A percentile compares a stretch with the other conserved stretches of the same genome.
Conservation (phyloP, 2,888 invertebrate species). For the Agrochola lychnidis region DNA sequence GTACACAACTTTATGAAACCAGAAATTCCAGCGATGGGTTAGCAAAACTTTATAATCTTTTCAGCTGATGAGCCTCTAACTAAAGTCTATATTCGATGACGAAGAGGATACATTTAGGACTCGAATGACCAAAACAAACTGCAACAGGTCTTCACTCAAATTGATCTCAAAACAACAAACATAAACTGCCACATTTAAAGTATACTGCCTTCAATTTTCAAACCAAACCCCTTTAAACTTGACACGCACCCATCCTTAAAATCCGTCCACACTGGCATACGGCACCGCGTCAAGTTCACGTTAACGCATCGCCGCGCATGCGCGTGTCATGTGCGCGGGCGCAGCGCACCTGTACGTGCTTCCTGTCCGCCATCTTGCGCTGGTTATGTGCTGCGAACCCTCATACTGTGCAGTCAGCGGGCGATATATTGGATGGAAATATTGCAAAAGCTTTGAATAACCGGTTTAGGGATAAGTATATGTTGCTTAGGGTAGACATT, state of each 20-base stretch:
- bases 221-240: slow-evolving; percentile 13
- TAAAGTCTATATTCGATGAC: too few species aligned
- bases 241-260: slow-evolving; percentile 18
- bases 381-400: slow-evolving; percentile 48
- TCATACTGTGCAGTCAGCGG: slow-evolving; percentile 12
- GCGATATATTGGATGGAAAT: background rate
- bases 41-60: too few species aligned
- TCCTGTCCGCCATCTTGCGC: slow-evolving; percentile 85
- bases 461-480: too few species aligned
- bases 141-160: background rate
- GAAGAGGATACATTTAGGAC: background rate
- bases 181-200: too few species aligned
- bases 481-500: too few species aligned
- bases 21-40: too few species aligned
- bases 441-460: background rate
- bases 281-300: slow-evolving; percentile 69
- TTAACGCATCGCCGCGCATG: slow-evolving; percentile 79
- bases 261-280: slow-evolving; percentile 34
- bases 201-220: too few species aligned
- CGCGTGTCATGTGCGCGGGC: slow-evolving; percentile 75
- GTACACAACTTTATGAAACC: too few species aligned
- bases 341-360: slow-evolving; percentile 82
- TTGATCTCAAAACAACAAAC: background rate
- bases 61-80: too few species aligned
- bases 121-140: too few species aligned